Base-by-base conservation (phyloP, 2,888 invertebrate species). In the Morpho helenor region DNA sequence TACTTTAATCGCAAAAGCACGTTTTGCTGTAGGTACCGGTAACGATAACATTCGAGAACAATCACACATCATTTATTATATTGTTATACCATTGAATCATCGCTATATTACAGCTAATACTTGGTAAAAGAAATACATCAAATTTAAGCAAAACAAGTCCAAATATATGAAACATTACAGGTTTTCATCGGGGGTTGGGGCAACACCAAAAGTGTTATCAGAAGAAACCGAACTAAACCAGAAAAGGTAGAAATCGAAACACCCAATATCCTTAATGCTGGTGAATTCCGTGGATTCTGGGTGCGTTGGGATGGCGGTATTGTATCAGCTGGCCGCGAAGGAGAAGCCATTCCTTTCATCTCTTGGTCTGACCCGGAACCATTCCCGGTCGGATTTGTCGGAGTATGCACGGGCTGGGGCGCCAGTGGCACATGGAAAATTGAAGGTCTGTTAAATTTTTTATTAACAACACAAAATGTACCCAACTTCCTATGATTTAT, bases 121-220 rank as follows among this genome's bases (percentile, higher is more conserved):
- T 31, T 31, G 31, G 31, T 5, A 5, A 31, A 3, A 31, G 31
- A 31, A 31, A 31, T 31, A 5, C 31, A 31, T 31, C 31, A 31
- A 31, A 31, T 31, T 31, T 3, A 31, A 31, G 5, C 31, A 31
- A 31, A 31, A 31, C 31, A 5, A 31, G 16, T 31, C 31, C 31
- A 31, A 31, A 31, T 31, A 31, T 31, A 31, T 31, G 31, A 31
- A 31, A 31, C 31, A 22, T 57, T 73, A 31, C 76, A 94, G 94
- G 79, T 97, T 55, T 96, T 97, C 85, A 92, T 98, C 71, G 97
- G 97, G 40, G 97, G 97, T 41, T 98, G 97, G 97, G 93, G 93
- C 31, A 97, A 97, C 82, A 89, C 92, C 64, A 96, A 96, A 84
- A 96, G 96, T 42, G 95, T 96, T 0, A 96, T 96, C 75, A 94